Base-by-base conservation (phyloP, 1,140 invertebrate species). In the Brachystomella parvula region DNA sequence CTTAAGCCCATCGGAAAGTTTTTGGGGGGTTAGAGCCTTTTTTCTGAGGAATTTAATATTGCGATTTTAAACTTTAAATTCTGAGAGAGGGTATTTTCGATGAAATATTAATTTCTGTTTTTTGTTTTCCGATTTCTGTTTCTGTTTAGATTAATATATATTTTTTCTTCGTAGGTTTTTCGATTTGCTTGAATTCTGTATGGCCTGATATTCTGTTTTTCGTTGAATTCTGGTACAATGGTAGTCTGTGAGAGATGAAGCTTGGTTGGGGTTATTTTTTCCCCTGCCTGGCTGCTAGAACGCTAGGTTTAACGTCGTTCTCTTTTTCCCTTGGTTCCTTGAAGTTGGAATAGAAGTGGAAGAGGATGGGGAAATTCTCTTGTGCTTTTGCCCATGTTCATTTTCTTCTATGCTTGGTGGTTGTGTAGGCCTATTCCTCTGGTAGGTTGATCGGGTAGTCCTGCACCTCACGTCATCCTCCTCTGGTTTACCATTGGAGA, bases 381-480 rank as follows among this genome's bases (percentile, higher is more conserved):
- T 28, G 26, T 3, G 31, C 19, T 60, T 21, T 31, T 28, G 3
- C 9, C 12, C 19, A 60, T 28, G n/a, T n/a, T n/a, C n/a, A n/a
- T n/a, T n/a, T n/a, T n/a, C n/a, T n/a, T n/a, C n/a, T n/a, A n/a
- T n/a, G n/a, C n/a, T n/a, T n/a, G n/a, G n/a, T n/a, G n/a, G n/a
- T 29, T 17, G 21, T 60, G 15, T 30, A 24, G 2, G 19, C 58
- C 28, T 31, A 21, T 30, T 12, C 39, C 39, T 9, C 35, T 63
- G 26, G 61, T 30, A 47, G 33, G 64, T 65, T 65, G 64, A 65
- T 65, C 64, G 64, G 30, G 30, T 57, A 65, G 30, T 65, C 58
- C 57, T 61, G 64, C 64, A 53, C 47, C 29, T 60, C 53, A 59
- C 47, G 66, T 63, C 47, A 60, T n/a, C 2, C 12, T 6, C 32